phyloP scores from a whole-genome alignment of 2,113 vertebrate genomes.

The Pygathrix nemaeus region DNA sequence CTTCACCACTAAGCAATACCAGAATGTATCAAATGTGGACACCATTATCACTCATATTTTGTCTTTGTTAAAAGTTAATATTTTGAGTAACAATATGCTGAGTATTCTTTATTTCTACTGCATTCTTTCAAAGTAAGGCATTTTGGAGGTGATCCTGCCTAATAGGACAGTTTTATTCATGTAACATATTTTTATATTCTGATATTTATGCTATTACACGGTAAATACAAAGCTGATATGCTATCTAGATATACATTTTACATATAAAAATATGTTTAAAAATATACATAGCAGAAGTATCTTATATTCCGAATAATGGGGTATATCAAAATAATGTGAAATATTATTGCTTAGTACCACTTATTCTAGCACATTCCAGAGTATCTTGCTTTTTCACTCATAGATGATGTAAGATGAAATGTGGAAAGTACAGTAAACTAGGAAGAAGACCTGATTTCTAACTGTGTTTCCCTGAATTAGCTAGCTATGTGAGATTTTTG shows the following conservation, averaged over 20 bases:
- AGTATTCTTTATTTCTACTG: not conserved
- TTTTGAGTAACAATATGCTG: not conserved
- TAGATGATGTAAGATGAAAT: not conserved
- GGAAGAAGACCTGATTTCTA: not conserved
- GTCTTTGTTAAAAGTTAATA: slow-evolving; percentile 4
- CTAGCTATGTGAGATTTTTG: not conserved
- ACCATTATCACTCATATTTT: not conserved
- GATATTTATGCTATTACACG: not conserved
- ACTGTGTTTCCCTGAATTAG: not conserved
- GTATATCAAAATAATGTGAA: not conserved
- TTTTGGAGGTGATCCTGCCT: not conserved
- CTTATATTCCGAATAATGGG: not conserved
- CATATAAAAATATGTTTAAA: not conserved
- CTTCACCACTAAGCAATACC: slow-evolving; percentile 28
- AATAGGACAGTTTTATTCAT: not conserved
- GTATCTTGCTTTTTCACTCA: not conserved
- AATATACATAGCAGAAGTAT: not conserved
- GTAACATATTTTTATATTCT: not conserved
- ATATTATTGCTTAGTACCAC: not conserved
- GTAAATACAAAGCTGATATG: not conserved
- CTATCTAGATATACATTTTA: not conserved
- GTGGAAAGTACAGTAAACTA: not conserved
- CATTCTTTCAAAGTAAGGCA: not conserved
- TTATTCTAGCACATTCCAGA: not conserved
- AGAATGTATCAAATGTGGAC: not conserved